Evolutionary conservation across 2,113 vertebrate species (phyloP).

Genomic region (Benitochromis conjunctus): DNA sequence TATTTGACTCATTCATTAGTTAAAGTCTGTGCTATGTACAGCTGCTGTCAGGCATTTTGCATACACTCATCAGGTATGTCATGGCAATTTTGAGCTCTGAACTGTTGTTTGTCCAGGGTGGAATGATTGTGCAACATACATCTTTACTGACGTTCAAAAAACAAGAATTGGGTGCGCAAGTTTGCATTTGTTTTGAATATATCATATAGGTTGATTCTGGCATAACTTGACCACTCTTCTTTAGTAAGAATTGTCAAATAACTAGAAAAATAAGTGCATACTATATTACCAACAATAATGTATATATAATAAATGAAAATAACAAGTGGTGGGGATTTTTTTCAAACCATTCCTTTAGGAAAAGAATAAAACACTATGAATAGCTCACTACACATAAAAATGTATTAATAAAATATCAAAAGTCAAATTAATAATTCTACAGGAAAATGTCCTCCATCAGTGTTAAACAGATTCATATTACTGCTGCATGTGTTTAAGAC

Average conservation of each 20-base stretch:
- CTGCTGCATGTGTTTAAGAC: neutral
- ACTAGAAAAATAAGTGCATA: neutral
- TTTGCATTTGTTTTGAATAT: neutral
- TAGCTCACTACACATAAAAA: neutral
- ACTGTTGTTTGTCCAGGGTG: neutral
- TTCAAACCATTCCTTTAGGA: neutral
- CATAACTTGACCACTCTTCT: neutral
- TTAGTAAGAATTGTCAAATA: neutral
- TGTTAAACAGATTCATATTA: neutral
- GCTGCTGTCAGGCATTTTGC: neutral
- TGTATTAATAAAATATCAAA: neutral
- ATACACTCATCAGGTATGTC: neutral
- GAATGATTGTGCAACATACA: neutral
- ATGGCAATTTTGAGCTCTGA: neutral
- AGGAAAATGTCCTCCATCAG: neutral
- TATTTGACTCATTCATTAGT: neutral
- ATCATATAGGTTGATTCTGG: neutral
- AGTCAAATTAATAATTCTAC: neutral
- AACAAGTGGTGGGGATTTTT: neutral
- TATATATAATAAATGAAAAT: neutral
- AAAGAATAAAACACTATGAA: neutral
- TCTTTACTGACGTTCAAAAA: neutral
- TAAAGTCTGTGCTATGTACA: neutral
- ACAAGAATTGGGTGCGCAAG: neutral
- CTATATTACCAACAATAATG: neutral